Evolutionary conservation across 1,140 invertebrate species (phyloP).

Genomic region (Drosophila sturtevanti): DNA sequence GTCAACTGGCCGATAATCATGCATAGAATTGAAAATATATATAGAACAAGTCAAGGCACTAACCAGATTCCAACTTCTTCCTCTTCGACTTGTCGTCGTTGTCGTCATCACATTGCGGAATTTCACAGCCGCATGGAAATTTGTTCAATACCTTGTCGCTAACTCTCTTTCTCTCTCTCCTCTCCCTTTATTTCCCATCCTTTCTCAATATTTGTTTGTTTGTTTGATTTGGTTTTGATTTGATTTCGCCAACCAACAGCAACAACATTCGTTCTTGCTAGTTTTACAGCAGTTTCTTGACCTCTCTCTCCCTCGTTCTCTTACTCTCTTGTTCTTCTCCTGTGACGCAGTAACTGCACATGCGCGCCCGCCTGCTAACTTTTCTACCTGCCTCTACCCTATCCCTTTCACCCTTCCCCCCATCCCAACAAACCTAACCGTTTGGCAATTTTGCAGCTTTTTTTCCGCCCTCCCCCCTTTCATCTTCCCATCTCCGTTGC

Average conservation of each 20-base stretch:
- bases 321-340: slow-evolving; percentile 37
- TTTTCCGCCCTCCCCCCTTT: slow-evolving; percentile 8
- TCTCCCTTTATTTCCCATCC: not conserved
- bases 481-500: slow-evolving; percentile 53
- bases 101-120: slow-evolving; percentile 58
- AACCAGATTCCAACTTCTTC: slow-evolving; percentile 34
- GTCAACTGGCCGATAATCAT: slow-evolving; percentile 36
- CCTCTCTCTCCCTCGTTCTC: slow-evolving; percentile 47
- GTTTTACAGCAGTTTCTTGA: slow-evolving; percentile 66
- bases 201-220: slow-evolving; percentile 52
- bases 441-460: slow-evolving; percentile 69
- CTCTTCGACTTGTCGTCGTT: slow-evolving; percentile 34
- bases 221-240: slow-evolving; percentile 75
- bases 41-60: slow-evolving; percentile 26
- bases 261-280: slow-evolving; percentile 25
- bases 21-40: slow-evolving; percentile 5
- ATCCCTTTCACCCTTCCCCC: not conserved
- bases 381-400: slow-evolving; percentile 25
- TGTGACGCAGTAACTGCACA: slow-evolving; percentile 77
- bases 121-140: slow-evolving; percentile 79
- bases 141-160: slow-evolving; percentile 74
- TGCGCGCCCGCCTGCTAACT: slow-evolving; percentile 46
- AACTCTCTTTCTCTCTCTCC: not conserved
- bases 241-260: slow-evolving; percentile 56
- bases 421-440: slow-evolving; percentile 16